phyloP scores from a whole-genome alignment of 2,888 invertebrate species.

The Amphipoea oculea region DNA sequence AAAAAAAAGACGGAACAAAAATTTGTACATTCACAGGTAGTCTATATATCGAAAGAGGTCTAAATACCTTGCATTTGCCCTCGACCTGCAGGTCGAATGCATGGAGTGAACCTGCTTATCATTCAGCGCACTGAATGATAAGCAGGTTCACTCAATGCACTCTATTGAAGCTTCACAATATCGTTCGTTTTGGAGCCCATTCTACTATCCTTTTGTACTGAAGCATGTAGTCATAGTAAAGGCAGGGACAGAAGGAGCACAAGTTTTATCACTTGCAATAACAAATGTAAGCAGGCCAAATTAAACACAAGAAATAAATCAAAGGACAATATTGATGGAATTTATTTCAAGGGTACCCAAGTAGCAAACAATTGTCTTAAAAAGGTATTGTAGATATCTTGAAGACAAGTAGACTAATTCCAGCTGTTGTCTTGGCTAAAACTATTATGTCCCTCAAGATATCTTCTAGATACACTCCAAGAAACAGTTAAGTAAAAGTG shows the following conservation, averaged over 20 bases:
- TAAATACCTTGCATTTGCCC: not conserved
- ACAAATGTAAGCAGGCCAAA: no score
- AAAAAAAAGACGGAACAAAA: no score
- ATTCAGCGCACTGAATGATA: constrained; percentile 21
- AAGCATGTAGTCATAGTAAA: not conserved
- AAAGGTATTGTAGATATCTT: no score
- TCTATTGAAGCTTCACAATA: constrained; percentile 40
- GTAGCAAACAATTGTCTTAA: no score
- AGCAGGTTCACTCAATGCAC: constrained; percentile 30
- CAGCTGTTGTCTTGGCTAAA: no score
- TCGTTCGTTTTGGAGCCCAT: constrained; percentile 27
- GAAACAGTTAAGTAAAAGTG: no score
- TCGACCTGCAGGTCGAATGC: not conserved
- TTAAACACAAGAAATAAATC: not conserved
- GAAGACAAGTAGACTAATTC: no score
- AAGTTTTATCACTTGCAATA: not conserved
- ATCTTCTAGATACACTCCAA: no score
- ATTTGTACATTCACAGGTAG: not conserved
- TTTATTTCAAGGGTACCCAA: not conserved
- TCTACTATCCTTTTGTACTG: constrained; percentile 45
- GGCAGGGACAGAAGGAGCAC: constrained; percentile 24
- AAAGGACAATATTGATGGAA: not conserved
- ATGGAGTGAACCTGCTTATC: constrained; percentile 1
- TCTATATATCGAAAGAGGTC: not conserved
- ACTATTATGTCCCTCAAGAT: no score